A percentile compares a stretch with the other conserved stretches of the same genome.
Conservation (phyloP, 2,888 invertebrate genomes). For the Callyntrura guangdongensis region DNA sequence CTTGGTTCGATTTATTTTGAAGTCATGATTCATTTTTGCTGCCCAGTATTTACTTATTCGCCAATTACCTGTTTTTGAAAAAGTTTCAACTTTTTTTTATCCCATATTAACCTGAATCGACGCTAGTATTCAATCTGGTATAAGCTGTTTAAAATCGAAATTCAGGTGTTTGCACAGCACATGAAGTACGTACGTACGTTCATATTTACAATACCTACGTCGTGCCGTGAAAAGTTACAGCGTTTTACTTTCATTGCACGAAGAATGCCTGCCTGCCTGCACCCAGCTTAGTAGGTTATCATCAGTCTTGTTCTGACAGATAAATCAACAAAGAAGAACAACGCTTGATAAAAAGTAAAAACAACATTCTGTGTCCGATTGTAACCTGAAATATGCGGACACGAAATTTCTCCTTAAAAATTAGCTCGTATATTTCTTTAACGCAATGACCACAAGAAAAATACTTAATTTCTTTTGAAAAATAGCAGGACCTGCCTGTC, state of each 20-base stretch:
- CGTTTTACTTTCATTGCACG: constrained; percentile 53
- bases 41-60: too few relatives aligned
- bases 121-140: background rate
- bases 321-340: constrained; percentile 29
- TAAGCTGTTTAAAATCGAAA: background rate
- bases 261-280: constrained; percentile 1
- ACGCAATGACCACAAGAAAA: background rate
- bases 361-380: background rate
- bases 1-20: too few relatives aligned
- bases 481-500: constrained; percentile 12
- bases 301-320: constrained; percentile 1
- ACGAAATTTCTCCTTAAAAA: background rate
- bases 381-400: constrained; percentile 23
- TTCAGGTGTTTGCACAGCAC: background rate
- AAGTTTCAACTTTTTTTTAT: constrained; percentile 14
- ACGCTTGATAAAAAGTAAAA: constrained; percentile 40
- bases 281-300: constrained; percentile 33
- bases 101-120: constrained; percentile 54
- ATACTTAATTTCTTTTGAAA: background rate
- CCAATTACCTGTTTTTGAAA: background rate
- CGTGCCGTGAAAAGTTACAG: background rate
- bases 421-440: too few relatives aligned
- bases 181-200: background rate
- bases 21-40: background rate
- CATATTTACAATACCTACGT: too few relatives aligned